phyloP scores from a whole-genome alignment of 2,888 invertebrate species.

The Tiphia femorata region DNA sequence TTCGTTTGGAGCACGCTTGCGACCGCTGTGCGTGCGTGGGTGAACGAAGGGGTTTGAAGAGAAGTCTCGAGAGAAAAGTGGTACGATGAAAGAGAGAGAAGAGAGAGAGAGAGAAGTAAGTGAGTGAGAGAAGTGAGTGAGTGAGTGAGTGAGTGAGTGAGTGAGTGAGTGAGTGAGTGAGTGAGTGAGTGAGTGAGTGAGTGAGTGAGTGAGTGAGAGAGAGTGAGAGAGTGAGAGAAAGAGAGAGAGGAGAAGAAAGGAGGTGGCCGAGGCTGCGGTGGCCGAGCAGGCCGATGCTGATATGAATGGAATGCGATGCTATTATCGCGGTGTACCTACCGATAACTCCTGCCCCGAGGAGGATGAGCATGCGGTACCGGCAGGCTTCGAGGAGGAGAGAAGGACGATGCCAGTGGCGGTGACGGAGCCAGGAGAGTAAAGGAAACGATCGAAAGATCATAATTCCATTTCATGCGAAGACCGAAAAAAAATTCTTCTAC shows the following conservation, averaged over 20 bases:
- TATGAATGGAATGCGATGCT: slow-evolving; percentile 65
- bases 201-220: not conserved
- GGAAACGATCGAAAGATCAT: slow-evolving; percentile 36
- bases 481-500: no score
- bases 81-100: not conserved
- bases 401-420: slow-evolving; percentile 10
- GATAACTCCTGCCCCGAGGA: slow-evolving; percentile 53
- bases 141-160: slow-evolving; percentile 18
- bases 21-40: no score
- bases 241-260: slow-evolving; percentile 16
- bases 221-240: not conserved
- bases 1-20: no score
- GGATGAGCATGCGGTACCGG: no score
- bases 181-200: not conserved
- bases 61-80: no score
- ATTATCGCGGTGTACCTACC: slow-evolving; percentile 60
- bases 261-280: slow-evolving; percentile 32
- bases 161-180: slow-evolving; percentile 15
- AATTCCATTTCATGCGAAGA: no score
- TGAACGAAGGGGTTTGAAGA: no score
- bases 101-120: not conserved
- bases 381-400: slow-evolving; percentile 17
- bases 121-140: not conserved
- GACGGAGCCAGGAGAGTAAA: slow-evolving; percentile 19
- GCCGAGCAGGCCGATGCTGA: slow-evolving; percentile 54